phyloP scores from a whole-genome alignment of 2,888 invertebrate genomes.

The Subacronicta megacephala region DNA sequence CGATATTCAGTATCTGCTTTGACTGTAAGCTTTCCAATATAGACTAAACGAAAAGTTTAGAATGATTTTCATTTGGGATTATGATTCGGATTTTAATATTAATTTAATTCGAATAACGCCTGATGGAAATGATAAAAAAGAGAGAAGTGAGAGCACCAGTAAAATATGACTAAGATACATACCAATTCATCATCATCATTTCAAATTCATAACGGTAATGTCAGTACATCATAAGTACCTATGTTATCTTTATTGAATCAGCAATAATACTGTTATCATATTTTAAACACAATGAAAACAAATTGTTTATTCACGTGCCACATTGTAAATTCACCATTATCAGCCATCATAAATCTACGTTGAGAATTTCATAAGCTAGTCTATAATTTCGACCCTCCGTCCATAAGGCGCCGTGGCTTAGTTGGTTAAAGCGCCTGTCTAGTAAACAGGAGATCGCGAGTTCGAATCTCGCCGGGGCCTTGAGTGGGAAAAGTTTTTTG shows the following conservation, averaged over 20 bases:
- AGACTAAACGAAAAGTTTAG: too few relatives aligned
- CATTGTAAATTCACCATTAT: slow-evolving; percentile 29
- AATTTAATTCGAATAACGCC: too few relatives aligned
- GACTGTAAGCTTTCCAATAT: too few relatives aligned
- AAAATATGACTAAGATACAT: too few relatives aligned
- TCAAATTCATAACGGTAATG: neutral
- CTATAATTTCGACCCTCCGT: slow-evolving; percentile 47
- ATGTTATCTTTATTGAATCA: slow-evolving; percentile 18
- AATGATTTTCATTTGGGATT: too few relatives aligned
- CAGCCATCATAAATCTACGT: slow-evolving; percentile 8
- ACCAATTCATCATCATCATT: too few relatives aligned
- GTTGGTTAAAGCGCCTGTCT: slow-evolving; percentile 93
- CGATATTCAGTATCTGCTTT: too few relatives aligned
- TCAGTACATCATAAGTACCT: slow-evolving; percentile 3
- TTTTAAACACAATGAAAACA: slow-evolving; percentile 9
- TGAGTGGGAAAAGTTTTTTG: slow-evolving; percentile 9
- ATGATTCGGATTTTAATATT: too few relatives aligned
- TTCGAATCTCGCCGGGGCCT: slow-evolving; percentile 93
- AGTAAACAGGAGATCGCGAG: slow-evolving; percentile 94
- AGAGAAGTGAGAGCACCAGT: too few relatives aligned
- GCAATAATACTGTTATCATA: slow-evolving; percentile 28
- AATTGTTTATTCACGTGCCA: slow-evolving; percentile 21
- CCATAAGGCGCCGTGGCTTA: slow-evolving; percentile 91
- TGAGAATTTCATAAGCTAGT: slow-evolving; percentile 2
- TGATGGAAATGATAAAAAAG: too few relatives aligned